These are phyloP conservation scores for Epizoanthus illoricatus DNA, from an alignment of 92 coral and sea anemone genomes.

Conservation along the genomic window DNA sequence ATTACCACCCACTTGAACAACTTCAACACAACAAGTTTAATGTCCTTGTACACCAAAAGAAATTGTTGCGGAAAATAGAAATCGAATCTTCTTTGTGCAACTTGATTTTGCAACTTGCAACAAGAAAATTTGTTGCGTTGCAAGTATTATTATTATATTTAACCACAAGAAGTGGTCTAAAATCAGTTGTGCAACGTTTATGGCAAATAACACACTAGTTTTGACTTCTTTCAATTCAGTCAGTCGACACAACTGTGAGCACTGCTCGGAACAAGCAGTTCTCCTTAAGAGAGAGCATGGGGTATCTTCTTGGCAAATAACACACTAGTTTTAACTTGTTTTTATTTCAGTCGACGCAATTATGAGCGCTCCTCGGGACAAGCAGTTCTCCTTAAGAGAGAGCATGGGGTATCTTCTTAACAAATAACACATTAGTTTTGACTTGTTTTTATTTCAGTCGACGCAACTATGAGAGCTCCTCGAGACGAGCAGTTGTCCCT, in stretches of 20 bases:
- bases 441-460: slow-evolving; percentile 4
- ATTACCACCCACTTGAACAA: too few relatives aligned
- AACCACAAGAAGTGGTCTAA: too few relatives aligned
- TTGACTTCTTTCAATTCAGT: not conserved
- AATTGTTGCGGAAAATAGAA: too few relatives aligned
- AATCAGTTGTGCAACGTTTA: too few relatives aligned
- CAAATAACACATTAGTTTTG: too few relatives aligned
- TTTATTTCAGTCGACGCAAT: not conserved
- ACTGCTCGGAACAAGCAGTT: not conserved
- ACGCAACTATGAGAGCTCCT: slow-evolving; percentile 1
- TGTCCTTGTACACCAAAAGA: too few relatives aligned
- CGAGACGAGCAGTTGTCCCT: not conserved
- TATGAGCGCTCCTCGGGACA: slow-evolving; percentile 2
- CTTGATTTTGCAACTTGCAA: too few relatives aligned
- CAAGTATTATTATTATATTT: too few relatives aligned
- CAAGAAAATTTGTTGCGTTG: too few relatives aligned
- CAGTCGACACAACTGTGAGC: slow-evolving; percentile 1
- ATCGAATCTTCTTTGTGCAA: too few relatives aligned
- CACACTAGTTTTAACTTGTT: not conserved
- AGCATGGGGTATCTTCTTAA: not conserved
- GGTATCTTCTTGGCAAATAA: not conserved
- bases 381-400: not conserved
- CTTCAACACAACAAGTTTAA: too few relatives aligned
- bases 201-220: too few relatives aligned
- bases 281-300: not conserved